These are phyloP conservation scores for Glaucidium brasilianum DNA, from an alignment of 2,113 vertebrate species.

Conservation along the genomic window DNA sequence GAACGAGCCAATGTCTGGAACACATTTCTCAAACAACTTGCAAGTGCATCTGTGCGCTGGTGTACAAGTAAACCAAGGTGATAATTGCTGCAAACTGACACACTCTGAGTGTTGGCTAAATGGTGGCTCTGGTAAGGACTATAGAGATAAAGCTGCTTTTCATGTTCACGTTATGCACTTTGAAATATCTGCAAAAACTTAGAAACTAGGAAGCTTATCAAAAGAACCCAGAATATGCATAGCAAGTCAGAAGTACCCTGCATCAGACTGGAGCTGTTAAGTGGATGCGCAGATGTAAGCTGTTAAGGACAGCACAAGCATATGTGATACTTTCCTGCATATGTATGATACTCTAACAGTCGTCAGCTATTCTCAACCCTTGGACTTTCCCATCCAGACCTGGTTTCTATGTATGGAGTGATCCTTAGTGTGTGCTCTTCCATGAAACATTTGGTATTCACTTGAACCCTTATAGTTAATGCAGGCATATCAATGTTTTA, in stretches of 20 bases:
- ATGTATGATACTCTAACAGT: neutral
- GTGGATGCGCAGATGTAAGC: neutral
- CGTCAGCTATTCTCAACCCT: accelerated
- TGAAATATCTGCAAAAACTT: neutral
- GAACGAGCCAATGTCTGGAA: neutral
- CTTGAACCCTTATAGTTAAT: neutral
- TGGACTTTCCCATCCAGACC: neutral
- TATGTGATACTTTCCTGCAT: neutral
- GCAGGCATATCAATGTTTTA: neutral
- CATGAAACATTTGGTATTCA: neutral
- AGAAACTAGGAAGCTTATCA: neutral
- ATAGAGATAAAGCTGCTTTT: neutral
- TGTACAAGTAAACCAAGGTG: neutral
- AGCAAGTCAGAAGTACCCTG: neutral
- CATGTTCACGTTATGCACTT: neutral
- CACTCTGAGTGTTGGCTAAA: neutral
- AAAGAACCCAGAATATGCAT: neutral
- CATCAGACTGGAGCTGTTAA: neutral
- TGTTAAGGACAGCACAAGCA: neutral
- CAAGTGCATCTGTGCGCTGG: neutral
- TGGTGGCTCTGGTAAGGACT: neutral
- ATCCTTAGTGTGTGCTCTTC: neutral
- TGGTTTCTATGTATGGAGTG: neutral
- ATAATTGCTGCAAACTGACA: neutral
- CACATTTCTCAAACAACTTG: neutral